A percentile compares a stretch with the other conserved stretches of the same genome.
These are phyloP conservation scores for Lordiphosa andalusiaca DNA, from an alignment of 2,888 invertebrate species.

Conservation along the genomic window DNA sequence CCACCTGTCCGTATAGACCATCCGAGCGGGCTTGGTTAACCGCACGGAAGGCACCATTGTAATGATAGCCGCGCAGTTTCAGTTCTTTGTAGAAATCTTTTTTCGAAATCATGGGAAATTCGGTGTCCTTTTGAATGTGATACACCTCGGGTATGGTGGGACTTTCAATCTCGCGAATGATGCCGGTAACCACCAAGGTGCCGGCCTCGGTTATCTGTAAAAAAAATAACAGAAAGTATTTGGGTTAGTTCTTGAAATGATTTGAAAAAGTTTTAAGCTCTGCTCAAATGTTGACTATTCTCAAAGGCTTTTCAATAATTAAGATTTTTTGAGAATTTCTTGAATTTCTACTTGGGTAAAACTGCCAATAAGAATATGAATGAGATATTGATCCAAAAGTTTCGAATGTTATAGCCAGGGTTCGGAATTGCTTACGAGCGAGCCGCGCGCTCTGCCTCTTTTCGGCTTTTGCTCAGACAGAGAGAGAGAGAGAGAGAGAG, in stretches of 20 bases:
- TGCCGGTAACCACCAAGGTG: conserved; percentile 86
- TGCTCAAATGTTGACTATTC: no score
- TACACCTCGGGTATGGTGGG: conserved; percentile 52
- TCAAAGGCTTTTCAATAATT: no score
- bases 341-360: no score
- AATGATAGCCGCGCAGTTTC: conserved; percentile 86
- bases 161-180: conserved; percentile 81
- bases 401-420: no score
- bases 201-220: conserved; percentile 87
- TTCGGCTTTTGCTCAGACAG: no score
- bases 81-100: conserved; percentile 87
- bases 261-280: neutral
- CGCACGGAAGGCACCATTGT: conserved; percentile 78
- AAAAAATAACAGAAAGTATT: no score
- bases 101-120: conserved; percentile 80
- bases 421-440: no score
- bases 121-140: conserved; percentile 46
- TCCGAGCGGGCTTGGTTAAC: conserved; percentile 76
- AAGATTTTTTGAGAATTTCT: no score
- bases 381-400: no score
- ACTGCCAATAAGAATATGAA: no score
- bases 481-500: no score
- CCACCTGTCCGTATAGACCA: conserved; percentile 76
- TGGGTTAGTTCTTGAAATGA: neutral
- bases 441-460: no score